Conservation (phyloP, 2,888 invertebrate genomes). For the Andrena hattorfiana region DNA sequence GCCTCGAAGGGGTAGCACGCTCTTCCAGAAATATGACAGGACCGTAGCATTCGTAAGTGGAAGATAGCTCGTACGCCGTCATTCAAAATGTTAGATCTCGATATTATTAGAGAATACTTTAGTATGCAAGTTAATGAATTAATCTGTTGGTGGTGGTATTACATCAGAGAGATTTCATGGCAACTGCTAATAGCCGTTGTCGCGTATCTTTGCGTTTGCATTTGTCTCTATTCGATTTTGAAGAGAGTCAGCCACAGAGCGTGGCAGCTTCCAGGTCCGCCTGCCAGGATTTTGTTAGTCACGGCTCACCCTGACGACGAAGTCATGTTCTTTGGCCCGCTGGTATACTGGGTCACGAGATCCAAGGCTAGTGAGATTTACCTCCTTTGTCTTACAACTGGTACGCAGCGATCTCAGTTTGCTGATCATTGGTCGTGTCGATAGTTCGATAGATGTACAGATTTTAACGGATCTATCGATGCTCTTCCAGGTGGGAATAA, state of each 20-base stretch:
- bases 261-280: constrained; percentile 84
- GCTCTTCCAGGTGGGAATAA: constrained; percentile 80
- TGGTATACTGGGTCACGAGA: constrained; percentile 89
- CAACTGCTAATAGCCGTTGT: constrained; percentile 78
- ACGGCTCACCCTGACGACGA: constrained; percentile 99
- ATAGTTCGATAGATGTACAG: neutral
- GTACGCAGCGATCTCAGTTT: constrained; percentile 84
- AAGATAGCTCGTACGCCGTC: constrained; percentile 29
- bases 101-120: constrained; percentile 71
- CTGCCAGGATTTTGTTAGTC: constrained; percentile 90
- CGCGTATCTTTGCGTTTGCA: constrained; percentile 80
- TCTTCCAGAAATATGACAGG: constrained; percentile 55
- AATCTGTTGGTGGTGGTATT: constrained; percentile 81
- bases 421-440: neutral
- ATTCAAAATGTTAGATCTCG: constrained; percentile 69
- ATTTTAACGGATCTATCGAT: constrained; percentile 44
- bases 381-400: constrained; percentile 94
- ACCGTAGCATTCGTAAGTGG: constrained; percentile 51
- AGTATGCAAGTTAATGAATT: constrained; percentile 77
- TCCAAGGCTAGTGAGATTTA: constrained; percentile 90
- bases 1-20: constrained; percentile 19
- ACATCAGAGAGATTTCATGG: constrained; percentile 81
- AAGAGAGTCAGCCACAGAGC: constrained; percentile 79
- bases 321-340: constrained; percentile 99
- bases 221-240: constrained; percentile 79